Conservation (phyloP, 2,888 invertebrate genomes). For the Caenorhabditis imperialis region DNA sequence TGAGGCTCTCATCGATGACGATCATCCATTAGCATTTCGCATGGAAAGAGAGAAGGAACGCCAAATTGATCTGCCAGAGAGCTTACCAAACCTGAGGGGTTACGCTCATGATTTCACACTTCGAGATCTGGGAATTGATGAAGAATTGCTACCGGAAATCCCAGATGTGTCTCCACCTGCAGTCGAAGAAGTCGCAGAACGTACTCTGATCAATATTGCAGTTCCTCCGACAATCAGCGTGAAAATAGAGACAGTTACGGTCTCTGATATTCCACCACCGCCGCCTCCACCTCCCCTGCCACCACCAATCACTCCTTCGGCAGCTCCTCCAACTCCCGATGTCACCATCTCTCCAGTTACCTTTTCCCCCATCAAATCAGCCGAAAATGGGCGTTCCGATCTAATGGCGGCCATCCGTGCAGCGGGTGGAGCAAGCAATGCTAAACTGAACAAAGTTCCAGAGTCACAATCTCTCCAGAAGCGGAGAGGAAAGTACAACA, state of each 20-base stretch:
- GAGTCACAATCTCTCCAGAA: constrained; percentile 9
- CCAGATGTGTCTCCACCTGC: not conserved
- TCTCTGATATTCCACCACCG: constrained; percentile 34
- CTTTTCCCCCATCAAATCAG: constrained; percentile 20
- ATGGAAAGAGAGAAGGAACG: constrained; percentile 26
- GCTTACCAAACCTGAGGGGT: constrained; percentile 63
- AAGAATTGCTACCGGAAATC: constrained; percentile 29
- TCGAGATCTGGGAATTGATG: constrained; percentile 25
- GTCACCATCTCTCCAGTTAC: constrained; percentile 27
- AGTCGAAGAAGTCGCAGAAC: not conserved
- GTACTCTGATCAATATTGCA: constrained; percentile 2
- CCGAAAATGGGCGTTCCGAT: constrained; percentile 48
- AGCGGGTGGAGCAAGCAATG: constrained; percentile 64
- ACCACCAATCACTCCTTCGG: constrained; percentile 37
- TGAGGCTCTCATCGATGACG: constrained; percentile 16
- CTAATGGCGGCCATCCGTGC: constrained; percentile 65
- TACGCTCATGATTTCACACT: constrained; percentile 35
- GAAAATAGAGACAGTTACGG: not conserved
- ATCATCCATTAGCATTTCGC: constrained; percentile 57
- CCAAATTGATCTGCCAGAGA: constrained; percentile 53
- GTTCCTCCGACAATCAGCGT: constrained; percentile 14
- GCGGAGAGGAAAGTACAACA: constrained; percentile 35
- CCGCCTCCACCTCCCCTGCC: constrained; percentile 27
- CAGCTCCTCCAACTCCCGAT: constrained; percentile 28
- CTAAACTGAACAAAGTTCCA: constrained; percentile 50